Evolutionary conservation across 2,113 vertebrate species (phyloP).

Genomic region (Myrmecobius fasciatus): DNA sequence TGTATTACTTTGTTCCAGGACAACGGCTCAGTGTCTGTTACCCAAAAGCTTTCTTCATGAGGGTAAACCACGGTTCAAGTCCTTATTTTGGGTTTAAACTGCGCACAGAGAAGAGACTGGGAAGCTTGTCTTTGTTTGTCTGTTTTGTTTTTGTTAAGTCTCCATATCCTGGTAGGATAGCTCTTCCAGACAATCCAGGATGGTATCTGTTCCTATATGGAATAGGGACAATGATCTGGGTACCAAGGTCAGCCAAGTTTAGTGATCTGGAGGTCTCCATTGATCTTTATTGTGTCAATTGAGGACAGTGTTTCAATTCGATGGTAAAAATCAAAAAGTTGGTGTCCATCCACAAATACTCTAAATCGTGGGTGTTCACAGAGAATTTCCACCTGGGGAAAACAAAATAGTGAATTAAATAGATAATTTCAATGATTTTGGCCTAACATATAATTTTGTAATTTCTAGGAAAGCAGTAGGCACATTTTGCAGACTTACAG

Average conservation of each 20-base stretch:
- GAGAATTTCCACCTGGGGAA: conserved; percentile 95
- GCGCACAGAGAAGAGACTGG: conserved; percentile 79
- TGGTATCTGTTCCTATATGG: conserved; percentile 78
- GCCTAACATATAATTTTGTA: not conserved
- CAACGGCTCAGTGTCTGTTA: conserved; percentile 80
- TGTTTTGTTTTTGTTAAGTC: conserved; percentile 70
- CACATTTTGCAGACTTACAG: conserved; percentile 29
- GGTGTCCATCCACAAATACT: conserved; percentile 98
- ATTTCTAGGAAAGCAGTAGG: conserved; percentile 3
- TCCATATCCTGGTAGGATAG: conserved; percentile 77
- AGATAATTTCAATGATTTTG: conserved; percentile 30
- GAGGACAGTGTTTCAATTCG: conserved; percentile 94
- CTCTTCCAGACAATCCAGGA: conserved; percentile 68
- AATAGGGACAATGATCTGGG: conserved; percentile 70
- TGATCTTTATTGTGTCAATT: conserved; percentile 97
- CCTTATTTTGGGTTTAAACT: conserved; percentile 80
- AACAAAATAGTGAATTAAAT: conserved; percentile 58
- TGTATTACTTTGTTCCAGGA: conserved; percentile 79
- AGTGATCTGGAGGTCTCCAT: conserved; percentile 96
- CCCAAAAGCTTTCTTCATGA: conserved; percentile 78
- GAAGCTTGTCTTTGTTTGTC: conserved; percentile 75
- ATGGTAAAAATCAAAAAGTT: conserved; percentile 99
- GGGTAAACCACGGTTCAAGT: conserved; percentile 71
- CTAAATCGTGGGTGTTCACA: conserved; percentile 98
- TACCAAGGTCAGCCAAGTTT: conserved; percentile 92